Base-by-base conservation (phyloP, 2,888 invertebrate genomes). In the Malacosoma neustria region DNA sequence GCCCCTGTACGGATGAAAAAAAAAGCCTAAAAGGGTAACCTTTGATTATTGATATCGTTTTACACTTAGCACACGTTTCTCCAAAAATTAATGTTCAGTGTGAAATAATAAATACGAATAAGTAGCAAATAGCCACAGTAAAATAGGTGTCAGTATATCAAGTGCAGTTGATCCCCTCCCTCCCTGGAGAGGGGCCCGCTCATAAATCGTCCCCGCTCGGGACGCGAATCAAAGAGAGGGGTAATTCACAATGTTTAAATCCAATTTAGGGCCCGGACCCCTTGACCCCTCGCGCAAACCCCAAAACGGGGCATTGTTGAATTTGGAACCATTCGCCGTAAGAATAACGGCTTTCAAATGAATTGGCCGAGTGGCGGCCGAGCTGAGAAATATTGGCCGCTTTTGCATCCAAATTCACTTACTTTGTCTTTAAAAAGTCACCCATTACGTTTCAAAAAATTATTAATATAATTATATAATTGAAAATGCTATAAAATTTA, bases 191-290 rank as follows among this genome's bases (percentile, higher is more conserved):
- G 50, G 47, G 45, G 44, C 45, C 44, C 50, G 49, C 61, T 53
- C 58, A 79, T 79, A 76, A 77, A 79, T 80, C 74, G 75, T 75
- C 74, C 76, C 79, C 76, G 68, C 74, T 74, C 70, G 75, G 71
- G 72, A 80, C 77, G 75, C 75, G 77, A 80, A 79, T 76, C 77
- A 75, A 77, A 75, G 72, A 70, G 71, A 70, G 71, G 75, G 70
- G 79, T 77, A 79, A 79, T 80, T 79, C 79, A 69, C 74, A 74
- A 77, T 74, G 79, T 77, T 77, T 79, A 77, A 79, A 79, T 76
- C 76, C 75, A 76, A 77, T 80, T 79, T 73, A 61, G 64, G 54
- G 57, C 54, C 22, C 9, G 6, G 22, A 9, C 5, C 22, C 22
- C 22, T 9, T 22, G 5, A 9, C 5, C 22, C 22, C 22, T 22